These are phyloP conservation scores for Sigmodon hispidus DNA, from an alignment of 2,113 vertebrate species.

Conservation along the genomic window DNA sequence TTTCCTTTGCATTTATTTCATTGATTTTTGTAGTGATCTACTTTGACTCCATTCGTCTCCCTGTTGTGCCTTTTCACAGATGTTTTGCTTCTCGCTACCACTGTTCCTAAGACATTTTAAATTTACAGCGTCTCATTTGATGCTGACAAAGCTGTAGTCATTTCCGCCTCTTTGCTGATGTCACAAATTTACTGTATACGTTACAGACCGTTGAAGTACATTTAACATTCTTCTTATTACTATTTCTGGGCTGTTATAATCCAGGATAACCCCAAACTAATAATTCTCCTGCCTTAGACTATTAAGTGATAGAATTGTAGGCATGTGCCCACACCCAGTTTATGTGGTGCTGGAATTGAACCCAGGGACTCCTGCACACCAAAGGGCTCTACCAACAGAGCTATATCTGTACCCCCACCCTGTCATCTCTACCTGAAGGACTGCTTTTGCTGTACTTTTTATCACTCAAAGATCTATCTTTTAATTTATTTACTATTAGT, in stretches of 20 bases:
- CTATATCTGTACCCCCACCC: not conserved
- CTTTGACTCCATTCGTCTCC: not conserved
- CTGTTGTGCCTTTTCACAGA: not conserved
- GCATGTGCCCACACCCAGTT: not conserved
- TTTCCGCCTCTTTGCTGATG: not conserved
- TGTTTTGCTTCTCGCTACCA: not conserved
- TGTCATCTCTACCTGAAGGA: not conserved
- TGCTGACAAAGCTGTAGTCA: not conserved
- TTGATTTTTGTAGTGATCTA: not conserved
- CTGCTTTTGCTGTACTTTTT: not conserved
- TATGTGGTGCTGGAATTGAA: too few species aligned
- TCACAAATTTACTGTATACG: not conserved
- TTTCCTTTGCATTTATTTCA: constrained; percentile 6
- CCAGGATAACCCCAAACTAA: not conserved
- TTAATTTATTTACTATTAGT: not conserved
- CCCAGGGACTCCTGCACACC: not conserved
- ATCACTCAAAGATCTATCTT: not conserved
- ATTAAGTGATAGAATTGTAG: not conserved
- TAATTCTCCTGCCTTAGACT: not conserved
- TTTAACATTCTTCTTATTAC: not conserved
- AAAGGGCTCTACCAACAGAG: not conserved
- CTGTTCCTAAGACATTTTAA: not conserved
- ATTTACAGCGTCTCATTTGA: not conserved
- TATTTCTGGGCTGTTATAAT: not conserved
- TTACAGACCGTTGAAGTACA: not conserved